Conservation (phyloP, 1,140 invertebrate genomes). For the Calliopsis andreniformis region DNA sequence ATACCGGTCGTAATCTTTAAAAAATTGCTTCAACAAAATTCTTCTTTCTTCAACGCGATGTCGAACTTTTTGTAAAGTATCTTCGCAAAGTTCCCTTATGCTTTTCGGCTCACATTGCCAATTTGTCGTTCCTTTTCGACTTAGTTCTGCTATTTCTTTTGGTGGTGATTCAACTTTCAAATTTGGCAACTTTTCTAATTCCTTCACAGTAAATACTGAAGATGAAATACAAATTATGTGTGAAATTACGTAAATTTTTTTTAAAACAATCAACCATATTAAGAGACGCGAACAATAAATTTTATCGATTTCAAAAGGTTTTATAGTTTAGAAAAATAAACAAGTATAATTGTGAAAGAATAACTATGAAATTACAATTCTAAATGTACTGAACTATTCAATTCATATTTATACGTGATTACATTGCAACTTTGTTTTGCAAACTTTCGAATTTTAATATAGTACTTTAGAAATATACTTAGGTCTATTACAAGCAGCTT, state of each 20-base stretch:
- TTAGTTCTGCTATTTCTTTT: conserved; percentile 78
- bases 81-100: conserved; percentile 81
- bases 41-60: conserved; percentile 79
- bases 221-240: not conserved
- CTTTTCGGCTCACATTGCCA: conserved; percentile 78
- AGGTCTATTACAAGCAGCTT: no score
- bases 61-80: conserved; percentile 81
- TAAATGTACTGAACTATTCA: no score
- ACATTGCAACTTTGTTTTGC: no score
- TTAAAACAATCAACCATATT: no score
- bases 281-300: no score
- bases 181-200: conserved; percentile 85
- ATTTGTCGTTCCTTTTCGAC: conserved; percentile 76
- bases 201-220: conserved; percentile 85
- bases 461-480: no score
- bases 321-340: no score
- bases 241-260: not conserved
- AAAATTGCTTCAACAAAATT: conserved; percentile 84
- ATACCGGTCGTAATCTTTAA: conserved; percentile 86
- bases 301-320: no score
- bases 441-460: no score
- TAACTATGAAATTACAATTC: no score
- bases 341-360: no score
- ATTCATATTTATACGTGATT: no score
- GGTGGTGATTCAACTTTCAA: conserved; percentile 78